phyloP scores from a whole-genome alignment of 2,888 invertebrate genomes.

The Phorcus lineatus region DNA sequence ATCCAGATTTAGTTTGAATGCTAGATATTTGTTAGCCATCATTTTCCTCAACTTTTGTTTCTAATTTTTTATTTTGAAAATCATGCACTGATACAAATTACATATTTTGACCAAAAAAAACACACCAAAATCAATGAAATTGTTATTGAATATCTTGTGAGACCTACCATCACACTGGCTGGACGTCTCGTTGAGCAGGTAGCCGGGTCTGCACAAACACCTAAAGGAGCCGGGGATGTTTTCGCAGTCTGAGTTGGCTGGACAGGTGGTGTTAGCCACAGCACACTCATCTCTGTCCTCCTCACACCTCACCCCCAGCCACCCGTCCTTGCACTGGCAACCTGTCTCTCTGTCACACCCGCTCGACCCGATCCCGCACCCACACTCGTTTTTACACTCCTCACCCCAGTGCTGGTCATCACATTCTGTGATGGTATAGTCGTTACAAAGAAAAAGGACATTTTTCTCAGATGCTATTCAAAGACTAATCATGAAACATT shows the following conservation, averaged over 20 bases:
- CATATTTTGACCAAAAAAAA: too few relatives aligned
- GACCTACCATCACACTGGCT: slow-evolving; percentile 34
- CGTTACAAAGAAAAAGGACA: too few relatives aligned
- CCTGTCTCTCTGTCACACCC: slow-evolving; percentile 29
- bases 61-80: too few relatives aligned
- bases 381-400: slow-evolving; percentile 32
- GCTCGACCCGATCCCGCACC: slow-evolving; percentile 29
- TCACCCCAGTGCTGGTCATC: slow-evolving; percentile 38
- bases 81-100: too few relatives aligned
- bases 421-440: slow-evolving; percentile 36
- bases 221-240: slow-evolving; percentile 33
- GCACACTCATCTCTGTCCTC: slow-evolving; percentile 37
- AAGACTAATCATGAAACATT: too few relatives aligned
- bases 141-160: too few relatives aligned
- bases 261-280: not conserved
- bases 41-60: too few relatives aligned
- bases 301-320: slow-evolving; percentile 27
- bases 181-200: slow-evolving; percentile 14
- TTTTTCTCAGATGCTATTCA: too few relatives aligned
- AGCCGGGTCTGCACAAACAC: slow-evolving; percentile 35
- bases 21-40: too few relatives aligned
- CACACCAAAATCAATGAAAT: too few relatives aligned
- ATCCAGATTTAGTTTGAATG: too few relatives aligned
- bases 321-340: slow-evolving; percentile 36
- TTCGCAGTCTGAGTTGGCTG: slow-evolving; percentile 25